phyloP scores from a whole-genome alignment of 2,113 vertebrate genomes.

The Cichladusa arquata region DNA sequence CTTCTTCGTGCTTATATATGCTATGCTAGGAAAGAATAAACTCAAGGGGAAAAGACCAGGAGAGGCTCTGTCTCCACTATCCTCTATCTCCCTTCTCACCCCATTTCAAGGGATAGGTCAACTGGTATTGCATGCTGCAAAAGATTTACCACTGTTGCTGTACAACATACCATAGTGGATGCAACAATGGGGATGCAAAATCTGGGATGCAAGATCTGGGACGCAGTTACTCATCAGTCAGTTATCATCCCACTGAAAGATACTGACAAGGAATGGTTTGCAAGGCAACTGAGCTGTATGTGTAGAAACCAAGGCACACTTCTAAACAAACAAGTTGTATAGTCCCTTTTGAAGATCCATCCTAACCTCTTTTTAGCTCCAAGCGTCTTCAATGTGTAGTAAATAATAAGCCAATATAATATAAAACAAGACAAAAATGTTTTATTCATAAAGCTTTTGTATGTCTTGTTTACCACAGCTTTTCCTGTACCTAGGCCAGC shows the following conservation, averaged over 20 bases:
- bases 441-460: constrained; percentile 48
- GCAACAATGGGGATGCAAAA: neutral
- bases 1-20: neutral
- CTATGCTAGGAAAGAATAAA: neutral
- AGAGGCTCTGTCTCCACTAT: neutral
- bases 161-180: neutral
- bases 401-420: neutral
- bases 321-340: neutral
- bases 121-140: neutral
- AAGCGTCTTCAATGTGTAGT: neutral
- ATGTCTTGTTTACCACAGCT: neutral
- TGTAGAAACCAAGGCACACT: neutral
- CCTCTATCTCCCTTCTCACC: neutral
- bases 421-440: constrained; percentile 32
- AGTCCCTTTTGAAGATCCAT: neutral
- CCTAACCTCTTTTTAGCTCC: neutral
- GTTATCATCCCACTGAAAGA: neutral
- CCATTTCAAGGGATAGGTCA: neutral
- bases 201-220: neutral
- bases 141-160: neutral
- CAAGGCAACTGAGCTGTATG: neutral
- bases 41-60: neutral
- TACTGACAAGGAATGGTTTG: neutral
- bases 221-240: neutral
- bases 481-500: neutral